Percentiles rank a stretch among this genome's conserved stretches.
phyloP scores from a whole-genome alignment of 2,113 vertebrate species.

The Notarius quadriscutis region DNA sequence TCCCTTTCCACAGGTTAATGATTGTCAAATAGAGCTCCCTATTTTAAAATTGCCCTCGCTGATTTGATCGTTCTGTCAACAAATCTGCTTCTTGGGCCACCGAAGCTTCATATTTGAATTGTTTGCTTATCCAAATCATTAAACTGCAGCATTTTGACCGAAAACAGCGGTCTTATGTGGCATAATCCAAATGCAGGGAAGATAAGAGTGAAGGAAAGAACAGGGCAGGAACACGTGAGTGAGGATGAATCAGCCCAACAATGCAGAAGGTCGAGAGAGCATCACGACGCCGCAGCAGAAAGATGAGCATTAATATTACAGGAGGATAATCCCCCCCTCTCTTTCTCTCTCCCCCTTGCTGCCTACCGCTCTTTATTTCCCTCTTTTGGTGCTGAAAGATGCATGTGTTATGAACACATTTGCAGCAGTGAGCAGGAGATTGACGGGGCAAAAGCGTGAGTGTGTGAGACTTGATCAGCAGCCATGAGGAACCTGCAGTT shows the following conservation, averaged over 20 bases:
- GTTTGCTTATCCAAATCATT: slow-evolving; percentile 64
- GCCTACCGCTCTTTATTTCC: not conserved
- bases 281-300: slow-evolving; percentile 17
- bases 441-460: slow-evolving; percentile 37
- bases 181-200: slow-evolving; percentile 45
- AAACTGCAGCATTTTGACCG: slow-evolving; percentile 42
- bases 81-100: slow-evolving; percentile 13
- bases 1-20: not conserved
- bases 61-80: slow-evolving; percentile 28
- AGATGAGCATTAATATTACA: slow-evolving; percentile 41
- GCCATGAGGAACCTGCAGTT: slow-evolving; percentile 25
- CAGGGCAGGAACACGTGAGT: slow-evolving; percentile 28
- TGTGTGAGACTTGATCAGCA: slow-evolving; percentile 22
- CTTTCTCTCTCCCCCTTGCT: no score
- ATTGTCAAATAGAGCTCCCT: not conserved
- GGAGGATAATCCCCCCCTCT: not conserved
- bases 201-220: slow-evolving; percentile 46
- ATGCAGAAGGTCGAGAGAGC: slow-evolving; percentile 53
- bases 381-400: slow-evolving; percentile 46
- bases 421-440: slow-evolving; percentile 17
- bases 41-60: not conserved
- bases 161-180: slow-evolving; percentile 39
- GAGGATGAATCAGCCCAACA: slow-evolving; percentile 59
- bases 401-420: slow-evolving; percentile 39
- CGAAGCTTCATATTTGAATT: slow-evolving; percentile 59